Conservation (phyloP, 2,113 vertebrate species). For the Peromyscus polionotus region DNA sequence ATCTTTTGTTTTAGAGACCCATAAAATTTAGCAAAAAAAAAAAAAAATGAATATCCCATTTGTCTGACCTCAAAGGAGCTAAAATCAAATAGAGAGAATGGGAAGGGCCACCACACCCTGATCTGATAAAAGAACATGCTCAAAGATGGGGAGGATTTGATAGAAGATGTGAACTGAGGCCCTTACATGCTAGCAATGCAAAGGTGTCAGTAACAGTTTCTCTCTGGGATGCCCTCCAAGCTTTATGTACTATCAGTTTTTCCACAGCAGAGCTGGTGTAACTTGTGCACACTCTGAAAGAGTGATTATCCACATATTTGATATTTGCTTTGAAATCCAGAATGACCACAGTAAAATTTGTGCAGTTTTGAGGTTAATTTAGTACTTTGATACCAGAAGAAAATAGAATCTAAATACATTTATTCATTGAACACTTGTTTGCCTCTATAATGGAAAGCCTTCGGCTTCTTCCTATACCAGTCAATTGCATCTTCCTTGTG, state of each 20-base stretch:
- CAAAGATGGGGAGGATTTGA: not conserved
- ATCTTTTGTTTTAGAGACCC: slow-evolving; percentile 56
- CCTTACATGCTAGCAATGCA: not conserved
- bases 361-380: not conserved
- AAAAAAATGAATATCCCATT: slow-evolving; percentile 33
- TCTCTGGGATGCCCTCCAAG: not conserved
- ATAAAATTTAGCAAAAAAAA: slow-evolving; percentile 29
- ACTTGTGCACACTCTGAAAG: not conserved
- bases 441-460: not conserved
- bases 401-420: slow-evolving; percentile 9
- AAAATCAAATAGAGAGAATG: not conserved
- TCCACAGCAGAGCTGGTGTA: not conserved
- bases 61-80: not conserved
- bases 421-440: not conserved
- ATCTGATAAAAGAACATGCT: not conserved
- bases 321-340: slow-evolving; percentile 21
- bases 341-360: not conserved
- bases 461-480: not conserved
- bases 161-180: not conserved
- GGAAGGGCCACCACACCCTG: not conserved
- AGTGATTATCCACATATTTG: not conserved
- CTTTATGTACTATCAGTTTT: not conserved
- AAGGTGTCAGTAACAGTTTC: not conserved
- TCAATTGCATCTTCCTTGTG: slow-evolving; percentile 22
- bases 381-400: slow-evolving; percentile 23